Evolutionary conservation across 2,888 invertebrate genomes (phyloP).

Genomic region (Carabus problematicus): DNA sequence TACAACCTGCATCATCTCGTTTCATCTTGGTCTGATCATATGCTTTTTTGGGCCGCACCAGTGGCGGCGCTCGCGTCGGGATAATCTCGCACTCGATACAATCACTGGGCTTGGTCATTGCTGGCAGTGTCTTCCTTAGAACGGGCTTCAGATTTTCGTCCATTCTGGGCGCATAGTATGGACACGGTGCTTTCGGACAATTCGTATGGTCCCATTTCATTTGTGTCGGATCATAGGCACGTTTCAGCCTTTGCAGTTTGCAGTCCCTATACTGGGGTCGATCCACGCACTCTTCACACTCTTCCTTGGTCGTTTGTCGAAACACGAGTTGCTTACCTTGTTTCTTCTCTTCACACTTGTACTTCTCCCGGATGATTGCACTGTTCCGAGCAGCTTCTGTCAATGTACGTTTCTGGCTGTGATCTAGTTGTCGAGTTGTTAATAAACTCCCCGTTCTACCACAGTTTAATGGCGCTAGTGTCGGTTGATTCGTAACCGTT

Average conservation of each 20-base stretch:
- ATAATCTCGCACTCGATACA: slow-evolving; percentile 3
- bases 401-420: neutral
- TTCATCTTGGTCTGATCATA: slow-evolving; percentile 15
- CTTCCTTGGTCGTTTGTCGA: slow-evolving; percentile 27
- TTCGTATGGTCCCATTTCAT: slow-evolving; percentile 14
- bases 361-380: slow-evolving; percentile 17
- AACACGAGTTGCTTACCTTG: slow-evolving; percentile 17
- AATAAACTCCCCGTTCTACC: too few relatives aligned
- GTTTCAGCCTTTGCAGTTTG: slow-evolving; percentile 13
- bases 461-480: too few relatives aligned
- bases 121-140: neutral
- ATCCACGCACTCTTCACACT: slow-evolving; percentile 16
- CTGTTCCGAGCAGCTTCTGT: slow-evolving; percentile 5
- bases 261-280: neutral
- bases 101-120: slow-evolving; percentile 36
- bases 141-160: slow-evolving; percentile 27
- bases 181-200: slow-evolving; percentile 8
- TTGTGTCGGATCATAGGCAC: slow-evolving; percentile 15
- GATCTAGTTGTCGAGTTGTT: too few relatives aligned
- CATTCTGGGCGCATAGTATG: slow-evolving; percentile 26
- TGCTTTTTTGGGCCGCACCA: slow-evolving; percentile 36
- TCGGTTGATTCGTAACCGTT: too few relatives aligned
- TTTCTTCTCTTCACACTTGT: slow-evolving; percentile 22
- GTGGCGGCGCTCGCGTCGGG: slow-evolving; percentile 27
- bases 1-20: neutral